Evolutionary conservation across 2,888 invertebrate species (phyloP), one percentile per base, ranked within the genome.

Genomic region (Tromatobia lineatoria): DNA sequence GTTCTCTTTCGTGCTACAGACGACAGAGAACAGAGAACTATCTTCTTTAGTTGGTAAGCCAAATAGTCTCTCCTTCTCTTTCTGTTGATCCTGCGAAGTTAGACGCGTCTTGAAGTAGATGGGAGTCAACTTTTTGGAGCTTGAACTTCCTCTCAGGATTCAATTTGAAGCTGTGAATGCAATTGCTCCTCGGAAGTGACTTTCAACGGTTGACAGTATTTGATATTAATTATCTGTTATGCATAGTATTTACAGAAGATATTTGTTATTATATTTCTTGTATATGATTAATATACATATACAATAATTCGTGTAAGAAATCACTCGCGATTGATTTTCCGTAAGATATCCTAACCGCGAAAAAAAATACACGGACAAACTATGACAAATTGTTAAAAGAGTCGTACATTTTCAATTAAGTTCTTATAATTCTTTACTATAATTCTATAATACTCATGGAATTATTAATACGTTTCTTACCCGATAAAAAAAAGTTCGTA

Each of bases 11-110:
- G 20, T 20, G 25, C 13, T n/a, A 15, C n/a, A 25, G 3, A 15
- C 23, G 34, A 25, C 13, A 8, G 23, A 25, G 42, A 25, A 25
- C 13, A 8, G 23, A 25, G 42, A 25, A 45, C 13, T 23, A 23
- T 45, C 38, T 23, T 25, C 23, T 23, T 23, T 66, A 66, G 45
- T 57, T n/a, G 74, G 52, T 61, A 50, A 80, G 42, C 50, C 52
- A 45, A 57, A 69, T 20, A 61, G 45, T 69, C 52, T 50, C 52
- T 18, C 34, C 4, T 7, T 38, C 34, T 4, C 34, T 29, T 29
- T 29, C 29, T 4, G 34, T 34, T 18, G 47, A 29, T 57, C 57
- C 23, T n/a, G n/a, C 47, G 25, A n/a, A 38, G 13, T 18, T 20
- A 3, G 7, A 11, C 2, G 11, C 38, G 20, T 38, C 20, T 20